Conservation (phyloP, 2,797 vertebrate species). For the Brachymystax lenok region DNA sequence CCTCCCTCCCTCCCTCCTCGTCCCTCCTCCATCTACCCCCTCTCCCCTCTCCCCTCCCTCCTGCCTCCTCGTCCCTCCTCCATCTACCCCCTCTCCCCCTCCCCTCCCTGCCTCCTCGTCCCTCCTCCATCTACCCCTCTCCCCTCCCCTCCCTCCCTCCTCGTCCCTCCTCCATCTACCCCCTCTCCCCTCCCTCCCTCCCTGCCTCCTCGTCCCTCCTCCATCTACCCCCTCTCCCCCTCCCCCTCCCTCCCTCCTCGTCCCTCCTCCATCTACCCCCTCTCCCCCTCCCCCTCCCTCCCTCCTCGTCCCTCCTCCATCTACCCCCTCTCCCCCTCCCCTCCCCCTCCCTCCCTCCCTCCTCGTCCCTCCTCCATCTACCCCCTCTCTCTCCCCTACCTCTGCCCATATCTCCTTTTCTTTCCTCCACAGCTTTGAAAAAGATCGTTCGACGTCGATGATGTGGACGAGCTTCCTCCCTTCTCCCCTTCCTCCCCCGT, state of each 20-base stretch:
- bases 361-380: too few relatives aligned
- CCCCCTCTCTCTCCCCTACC: neutral
- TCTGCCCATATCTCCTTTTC: conserved; percentile 4
- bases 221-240: neutral
- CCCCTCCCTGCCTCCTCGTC: neutral
- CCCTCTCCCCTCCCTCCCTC: neutral
- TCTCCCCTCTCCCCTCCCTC: fast-evolving
- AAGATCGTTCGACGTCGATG: conserved; percentile 86
- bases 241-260: neutral
- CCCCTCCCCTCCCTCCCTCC: neutral
- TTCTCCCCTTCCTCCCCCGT: conserved; percentile 70
- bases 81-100: neutral
- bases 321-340: too few relatives aligned
- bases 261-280: too few relatives aligned
- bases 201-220: too few relatives aligned
- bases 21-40: too few relatives aligned
- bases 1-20: neutral
- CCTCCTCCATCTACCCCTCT: neutral
- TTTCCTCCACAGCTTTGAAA: conserved; percentile 80
- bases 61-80: too few relatives aligned
- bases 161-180: neutral
- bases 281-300: too few relatives aligned
- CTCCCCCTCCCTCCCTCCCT: too few relatives aligned
- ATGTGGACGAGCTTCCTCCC: conserved; percentile 71
- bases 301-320: too few relatives aligned